Evolutionary conservation across 2,888 invertebrate species (phyloP), one percentile per base, ranked within the genome.

Genomic region (Laothoe populi): DNA sequence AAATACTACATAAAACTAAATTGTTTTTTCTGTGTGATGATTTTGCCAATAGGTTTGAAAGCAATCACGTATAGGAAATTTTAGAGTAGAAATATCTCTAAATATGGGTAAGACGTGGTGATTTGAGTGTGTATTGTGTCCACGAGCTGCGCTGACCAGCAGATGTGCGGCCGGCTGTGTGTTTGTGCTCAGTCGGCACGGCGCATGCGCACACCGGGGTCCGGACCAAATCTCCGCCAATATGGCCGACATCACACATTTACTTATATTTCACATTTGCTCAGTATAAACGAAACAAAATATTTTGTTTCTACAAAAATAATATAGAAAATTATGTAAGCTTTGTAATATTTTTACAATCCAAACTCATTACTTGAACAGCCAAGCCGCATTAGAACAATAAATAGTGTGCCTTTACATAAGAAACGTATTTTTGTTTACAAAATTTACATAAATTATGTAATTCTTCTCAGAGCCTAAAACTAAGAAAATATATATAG

Each of bases 111-210:
- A 64, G 59, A 35, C 7, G 69, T 86, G 82, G 84, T 73, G 64
- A 63, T 63, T 38, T 19, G 71, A 78, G 63, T 60, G 61, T 70
- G 80, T 71, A 84, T 92, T 91, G 88, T 91, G 91, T 91, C 91
- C 92, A 88, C 88, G 89, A 87, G 88, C 84, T 87, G 89, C 86
- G 87, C 84, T 92, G 92, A 90, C 92, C 92, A 92, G 91, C 92
- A 92, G 92, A 90, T 92, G 92, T 88, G 87, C 86, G 87, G 78
- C 73, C 78, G 86, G 86, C 87, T 90, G 90, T 86, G 84, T 89
- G 87, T 84, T 84, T 83, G 81, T 74, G 81, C 81, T 82, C 82
- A 81, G 73, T 78, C 74, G 64, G 62, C 74, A 82, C 84, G 86
- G 86, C 89, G 90, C 92, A 88, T 88, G 90, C 89, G 89, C 81